A percentile compares a stretch with the other conserved stretches of the same genome.
These are phyloP conservation scores for Chromobotia macracanthus DNA, from an alignment of 2,797 vertebrate genomes.

Conservation along the genomic window DNA sequence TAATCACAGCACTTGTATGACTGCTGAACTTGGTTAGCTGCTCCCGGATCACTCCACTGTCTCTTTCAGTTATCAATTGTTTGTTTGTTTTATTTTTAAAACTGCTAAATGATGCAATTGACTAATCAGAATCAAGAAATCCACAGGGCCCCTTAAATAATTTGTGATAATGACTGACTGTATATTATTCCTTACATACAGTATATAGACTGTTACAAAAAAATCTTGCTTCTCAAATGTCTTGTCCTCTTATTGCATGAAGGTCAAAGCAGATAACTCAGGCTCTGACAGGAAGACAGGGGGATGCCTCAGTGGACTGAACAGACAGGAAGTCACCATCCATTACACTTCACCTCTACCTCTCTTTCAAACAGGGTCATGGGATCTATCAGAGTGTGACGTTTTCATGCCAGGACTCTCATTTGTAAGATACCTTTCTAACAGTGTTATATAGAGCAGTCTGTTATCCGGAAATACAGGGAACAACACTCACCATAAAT, in stretches of 20 bases:
- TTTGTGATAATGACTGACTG: neutral
- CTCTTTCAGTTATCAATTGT: neutral
- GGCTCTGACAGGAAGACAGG: conserved; percentile 30
- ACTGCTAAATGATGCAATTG: neutral
- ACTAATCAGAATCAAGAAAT: neutral
- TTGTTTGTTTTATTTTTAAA: neutral
- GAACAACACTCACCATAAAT: conserved; percentile 34
- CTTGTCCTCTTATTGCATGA: conserved; percentile 3
- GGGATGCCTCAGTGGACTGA: conserved; percentile 21
- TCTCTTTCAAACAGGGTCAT: conserved; percentile 26
- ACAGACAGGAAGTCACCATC: conserved; percentile 40
- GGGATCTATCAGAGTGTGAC: conserved; percentile 29
- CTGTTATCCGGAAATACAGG: conserved; percentile 43
- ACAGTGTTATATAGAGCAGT: conserved; percentile 6
- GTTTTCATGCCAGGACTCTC: conserved; percentile 22
- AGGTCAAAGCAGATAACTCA: conserved; percentile 40
- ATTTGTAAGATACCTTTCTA: conserved; percentile 4
- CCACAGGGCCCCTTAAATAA: neutral
- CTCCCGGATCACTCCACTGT: too few species aligned
- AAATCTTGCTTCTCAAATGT: neutral
- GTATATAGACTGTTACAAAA: neutral
- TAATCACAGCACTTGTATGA: too few species aligned
- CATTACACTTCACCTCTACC: conserved; percentile 18
- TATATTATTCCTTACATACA: neutral
- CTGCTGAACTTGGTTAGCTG: too few species aligned